Conservation (phyloP, 2,113 vertebrate genomes). For the Dasyornis broadbenti region DNA sequence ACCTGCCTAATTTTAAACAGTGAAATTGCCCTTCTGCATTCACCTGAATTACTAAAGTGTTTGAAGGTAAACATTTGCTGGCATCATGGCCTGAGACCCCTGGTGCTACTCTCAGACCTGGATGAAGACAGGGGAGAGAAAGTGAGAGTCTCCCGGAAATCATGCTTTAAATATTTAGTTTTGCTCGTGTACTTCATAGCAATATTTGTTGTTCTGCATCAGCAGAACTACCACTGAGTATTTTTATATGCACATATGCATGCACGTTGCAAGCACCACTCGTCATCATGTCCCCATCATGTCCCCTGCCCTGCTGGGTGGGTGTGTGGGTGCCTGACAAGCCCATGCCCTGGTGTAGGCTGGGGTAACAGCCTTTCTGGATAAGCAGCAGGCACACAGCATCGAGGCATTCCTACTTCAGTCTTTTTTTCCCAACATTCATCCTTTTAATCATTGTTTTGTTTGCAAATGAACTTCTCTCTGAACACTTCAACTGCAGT, state of each 20-base stretch:
- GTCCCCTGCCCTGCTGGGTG: background rate
- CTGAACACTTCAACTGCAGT: background rate
- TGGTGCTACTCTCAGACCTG: background rate
- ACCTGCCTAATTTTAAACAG: constrained; percentile 41
- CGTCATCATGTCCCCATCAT: accelerated
- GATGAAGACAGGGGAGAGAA: background rate
- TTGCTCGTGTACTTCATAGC: accelerated
- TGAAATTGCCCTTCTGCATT: background rate
- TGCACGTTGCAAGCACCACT: background rate
- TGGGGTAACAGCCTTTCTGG: background rate
- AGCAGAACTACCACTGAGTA: background rate
- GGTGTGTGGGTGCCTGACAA: background rate
- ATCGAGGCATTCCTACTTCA: background rate
- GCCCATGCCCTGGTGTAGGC: background rate
- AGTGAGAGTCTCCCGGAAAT: background rate
- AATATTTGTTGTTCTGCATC: background rate
- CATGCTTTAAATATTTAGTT: background rate
- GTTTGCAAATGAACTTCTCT: background rate
- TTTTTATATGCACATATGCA: accelerated
- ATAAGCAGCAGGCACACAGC: background rate
- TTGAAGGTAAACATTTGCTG: constrained; percentile 8
- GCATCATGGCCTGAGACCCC: background rate
- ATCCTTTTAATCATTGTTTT: background rate
- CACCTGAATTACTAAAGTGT: background rate
- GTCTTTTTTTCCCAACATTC: background rate